phyloP scores from a whole-genome alignment of 2,113 vertebrate species.

The Gulo gulo region DNA sequence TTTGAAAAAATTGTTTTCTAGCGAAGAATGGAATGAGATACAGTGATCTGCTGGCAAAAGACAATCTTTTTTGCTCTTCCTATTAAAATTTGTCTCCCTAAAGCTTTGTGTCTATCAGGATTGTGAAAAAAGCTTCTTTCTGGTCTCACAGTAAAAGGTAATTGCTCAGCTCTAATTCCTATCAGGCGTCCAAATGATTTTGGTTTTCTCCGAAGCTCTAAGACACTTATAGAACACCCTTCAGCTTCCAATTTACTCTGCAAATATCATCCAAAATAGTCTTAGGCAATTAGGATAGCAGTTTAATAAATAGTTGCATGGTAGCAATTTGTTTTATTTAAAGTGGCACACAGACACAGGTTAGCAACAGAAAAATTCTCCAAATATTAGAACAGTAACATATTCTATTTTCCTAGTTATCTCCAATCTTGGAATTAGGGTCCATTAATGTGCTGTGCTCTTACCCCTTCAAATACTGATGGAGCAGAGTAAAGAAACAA shows the following conservation, averaged over 20 bases:
- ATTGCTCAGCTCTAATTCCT: neutral
- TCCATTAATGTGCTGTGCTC: neutral
- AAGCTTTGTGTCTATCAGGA: neutral
- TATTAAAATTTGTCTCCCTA: neutral
- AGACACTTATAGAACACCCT: neutral
- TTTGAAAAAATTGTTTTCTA: neutral
- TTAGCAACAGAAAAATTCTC: neutral
- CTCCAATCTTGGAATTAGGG: neutral
- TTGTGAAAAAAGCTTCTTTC: neutral
- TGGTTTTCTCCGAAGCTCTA: neutral
- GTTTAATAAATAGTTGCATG: neutral
- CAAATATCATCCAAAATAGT: neutral
- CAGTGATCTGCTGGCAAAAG: neutral
- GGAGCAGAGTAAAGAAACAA: neutral
- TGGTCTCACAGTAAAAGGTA: neutral
- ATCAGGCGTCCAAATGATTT: neutral
- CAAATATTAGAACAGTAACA: neutral
- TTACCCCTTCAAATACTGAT: neutral
- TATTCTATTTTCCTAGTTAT: neutral
- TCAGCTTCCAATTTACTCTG: slow-evolving; percentile 9
- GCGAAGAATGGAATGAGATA: slow-evolving; percentile 1
- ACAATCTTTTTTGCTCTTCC: neutral
- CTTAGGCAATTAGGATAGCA: neutral
- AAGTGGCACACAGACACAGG: neutral
- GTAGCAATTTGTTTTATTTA: neutral